Evolutionary conservation across 2,113 vertebrate species (phyloP), one percentile per base, ranked within the genome.

Genomic region (Garra rufa): DNA sequence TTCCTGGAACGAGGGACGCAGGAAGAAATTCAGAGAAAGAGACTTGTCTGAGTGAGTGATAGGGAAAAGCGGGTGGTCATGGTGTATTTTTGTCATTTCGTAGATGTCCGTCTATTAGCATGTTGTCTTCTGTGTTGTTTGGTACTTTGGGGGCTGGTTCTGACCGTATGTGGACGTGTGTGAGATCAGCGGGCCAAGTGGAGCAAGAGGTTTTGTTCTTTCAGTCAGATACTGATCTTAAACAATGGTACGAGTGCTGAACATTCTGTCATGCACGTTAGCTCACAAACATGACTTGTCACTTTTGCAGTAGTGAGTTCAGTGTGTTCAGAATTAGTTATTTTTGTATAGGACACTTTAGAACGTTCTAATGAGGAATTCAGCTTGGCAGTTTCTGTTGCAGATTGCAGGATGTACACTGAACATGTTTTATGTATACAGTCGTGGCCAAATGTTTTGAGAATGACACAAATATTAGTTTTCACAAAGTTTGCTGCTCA

Each of bases 11-110:
- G 3, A 21, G 75, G 82, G 81, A 82, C 80, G 50, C 1, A 84
- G 4, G 48, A 50, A 38, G 88, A 81, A 71, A 78, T 85, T 78
- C 17, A 34, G 85, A 76, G 76, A 79, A 44, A 44, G 77, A 84
- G 73, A 69, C 76, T 87, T 82, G 83, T 86, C 74, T 76, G 50
- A 89, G 92, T 93, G 91, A 92, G 92, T 91, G 86, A 48, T 48
- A 2, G 44, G 17, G 43, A 59, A 59, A 43, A 55, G 52, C 1
- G 76, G n/a, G 70, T 34, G 70, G 26, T 19, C 14, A 15, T 15
- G n/a, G 43, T 73, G 70, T 75, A 77, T 77, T 59, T 77, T 55
- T 26, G 19, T 9, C 21, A 9, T 70, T 77, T 48, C 71, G 17
- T 52, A 38, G 44, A 69, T 79, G 26, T n/a, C 19, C 4, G 43